A percentile compares a stretch with the other conserved stretches of the same genome.
These are phyloP conservation scores for Ibycter americanus DNA, from an alignment of 2,797 vertebrate genomes.

Conservation along the genomic window DNA sequence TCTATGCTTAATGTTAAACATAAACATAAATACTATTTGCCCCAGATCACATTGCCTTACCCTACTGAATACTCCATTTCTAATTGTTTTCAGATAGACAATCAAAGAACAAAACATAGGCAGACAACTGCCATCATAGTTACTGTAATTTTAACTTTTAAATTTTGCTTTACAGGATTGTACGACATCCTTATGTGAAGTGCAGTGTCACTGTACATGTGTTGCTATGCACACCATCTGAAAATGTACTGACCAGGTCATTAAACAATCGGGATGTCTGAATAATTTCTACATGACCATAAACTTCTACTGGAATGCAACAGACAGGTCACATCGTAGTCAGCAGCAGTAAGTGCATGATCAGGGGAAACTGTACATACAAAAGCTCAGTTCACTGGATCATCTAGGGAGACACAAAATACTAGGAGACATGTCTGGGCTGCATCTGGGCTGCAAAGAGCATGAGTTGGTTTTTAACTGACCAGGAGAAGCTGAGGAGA, in stretches of 20 bases:
- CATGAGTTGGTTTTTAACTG: neutral
- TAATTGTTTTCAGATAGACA: neutral
- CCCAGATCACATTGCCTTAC: neutral
- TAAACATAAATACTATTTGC: neutral
- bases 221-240: neutral
- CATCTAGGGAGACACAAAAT: neutral
- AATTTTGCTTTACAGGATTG: neutral
- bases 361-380: neutral
- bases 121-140: neutral
- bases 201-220: neutral
- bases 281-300: neutral
- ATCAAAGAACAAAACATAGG: neutral
- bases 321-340: rapidly evolving
- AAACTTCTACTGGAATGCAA: neutral
- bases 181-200: neutral
- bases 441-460: neutral
- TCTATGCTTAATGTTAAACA: neutral
- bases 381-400: neutral
- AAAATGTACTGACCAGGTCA: neutral
- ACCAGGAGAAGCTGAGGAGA: neutral
- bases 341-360: neutral
- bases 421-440: neutral
- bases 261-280: neutral
- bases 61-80: neutral
- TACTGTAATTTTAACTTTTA: neutral